Evolutionary conservation across 2,888 invertebrate species (phyloP).

Genomic region (Sisyra terminalis): DNA sequence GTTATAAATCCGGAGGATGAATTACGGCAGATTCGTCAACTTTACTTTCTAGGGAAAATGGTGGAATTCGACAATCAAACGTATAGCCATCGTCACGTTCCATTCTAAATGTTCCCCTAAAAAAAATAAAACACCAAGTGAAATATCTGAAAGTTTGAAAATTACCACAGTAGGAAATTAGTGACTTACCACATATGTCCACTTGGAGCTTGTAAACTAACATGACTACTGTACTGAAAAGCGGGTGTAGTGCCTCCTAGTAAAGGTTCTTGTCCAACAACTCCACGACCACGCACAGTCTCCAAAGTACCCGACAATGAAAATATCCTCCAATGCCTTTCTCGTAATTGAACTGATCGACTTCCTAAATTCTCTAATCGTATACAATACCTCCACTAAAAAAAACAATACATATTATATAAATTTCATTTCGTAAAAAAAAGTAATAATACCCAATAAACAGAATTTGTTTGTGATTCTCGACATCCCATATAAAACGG

Average conservation of each 20-base stretch:
- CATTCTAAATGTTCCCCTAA: slow-evolving; percentile 90
- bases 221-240: slow-evolving; percentile 96
- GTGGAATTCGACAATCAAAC: slow-evolving; percentile 95
- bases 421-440: slow-evolving; percentile 2
- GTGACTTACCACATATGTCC: slow-evolving; percentile 91
- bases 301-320: slow-evolving; percentile 86
- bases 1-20: slow-evolving; percentile 17
- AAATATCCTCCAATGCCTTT: slow-evolving; percentile 97
- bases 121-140: slow-evolving; percentile 13
- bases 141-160: background rate
- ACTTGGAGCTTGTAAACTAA: slow-evolving; percentile 89
- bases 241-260: slow-evolving; percentile 77
- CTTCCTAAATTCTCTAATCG: slow-evolving; percentile 87
- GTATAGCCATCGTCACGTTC: slow-evolving; percentile 93
- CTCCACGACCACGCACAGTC: slow-evolving; percentile 85
- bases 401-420: slow-evolving; percentile 12
- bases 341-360: slow-evolving; percentile 78
- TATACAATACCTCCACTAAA: slow-evolving; percentile 94
- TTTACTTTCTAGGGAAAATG: slow-evolving; percentile 92
- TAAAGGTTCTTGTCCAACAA: slow-evolving; percentile 95
- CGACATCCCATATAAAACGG: slow-evolving; percentile 97
- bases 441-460: slow-evolving; percentile 61
- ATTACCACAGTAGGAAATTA: too few species aligned
- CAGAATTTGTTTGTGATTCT: slow-evolving; percentile 78
- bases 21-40: slow-evolving; percentile 41